phyloP scores from a whole-genome alignment of 2,113 vertebrate genomes.

The Pollachius pollachius region DNA sequence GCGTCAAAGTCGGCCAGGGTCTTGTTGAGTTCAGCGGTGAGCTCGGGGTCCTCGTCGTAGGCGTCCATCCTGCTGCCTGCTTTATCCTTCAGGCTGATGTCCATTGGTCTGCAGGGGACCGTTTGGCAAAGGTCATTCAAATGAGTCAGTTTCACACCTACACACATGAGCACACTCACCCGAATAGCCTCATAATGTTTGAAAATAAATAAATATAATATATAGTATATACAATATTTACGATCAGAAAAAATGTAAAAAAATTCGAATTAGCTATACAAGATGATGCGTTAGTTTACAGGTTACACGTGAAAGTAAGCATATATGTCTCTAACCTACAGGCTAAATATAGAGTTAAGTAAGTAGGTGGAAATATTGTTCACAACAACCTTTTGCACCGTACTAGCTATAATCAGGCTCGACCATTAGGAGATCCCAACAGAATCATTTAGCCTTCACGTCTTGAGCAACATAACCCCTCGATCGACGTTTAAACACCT shows the following conservation, averaged over 20 bases:
- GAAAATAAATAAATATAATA: constrained; percentile 13
- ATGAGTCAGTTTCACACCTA: constrained; percentile 7
- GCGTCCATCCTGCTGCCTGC: constrained; percentile 34
- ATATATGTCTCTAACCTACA: no score
- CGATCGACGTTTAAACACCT: constrained; percentile 25
- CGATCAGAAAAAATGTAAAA: neutral
- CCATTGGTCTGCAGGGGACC: constrained; percentile 34
- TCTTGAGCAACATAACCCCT: constrained; percentile 4
- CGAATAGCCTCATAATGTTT: neutral
- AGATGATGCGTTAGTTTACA: no score
- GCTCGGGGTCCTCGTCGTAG: constrained; percentile 44
- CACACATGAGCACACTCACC: neutral
- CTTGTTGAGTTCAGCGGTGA: constrained; percentile 67
- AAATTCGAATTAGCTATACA: no score
- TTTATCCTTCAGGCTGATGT: constrained; percentile 28
- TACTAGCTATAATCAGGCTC: no score
- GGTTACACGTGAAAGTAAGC: no score
- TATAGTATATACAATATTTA: no score
- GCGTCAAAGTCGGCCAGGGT: constrained; percentile 76
- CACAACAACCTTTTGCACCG: no score
- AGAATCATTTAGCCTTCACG: neutral
- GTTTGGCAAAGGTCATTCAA: neutral
- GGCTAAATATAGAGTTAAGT: no score
- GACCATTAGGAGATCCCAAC: no score
- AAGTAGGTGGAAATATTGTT: no score